These are phyloP conservation scores for Pitta sordida DNA, from an alignment of 2,113 vertebrate genomes.

Conservation along the genomic window DNA sequence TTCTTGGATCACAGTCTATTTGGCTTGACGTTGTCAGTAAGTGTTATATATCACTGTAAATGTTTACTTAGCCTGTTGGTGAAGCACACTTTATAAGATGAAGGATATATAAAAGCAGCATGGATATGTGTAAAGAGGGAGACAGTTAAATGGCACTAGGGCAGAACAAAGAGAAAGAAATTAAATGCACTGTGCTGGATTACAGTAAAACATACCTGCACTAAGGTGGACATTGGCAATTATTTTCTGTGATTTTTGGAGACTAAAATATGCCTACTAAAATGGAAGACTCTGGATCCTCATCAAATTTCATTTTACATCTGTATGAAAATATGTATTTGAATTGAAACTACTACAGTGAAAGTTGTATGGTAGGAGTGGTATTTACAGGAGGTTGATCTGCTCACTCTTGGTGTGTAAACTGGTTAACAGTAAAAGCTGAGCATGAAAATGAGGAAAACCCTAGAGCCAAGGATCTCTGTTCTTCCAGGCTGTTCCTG, in stretches of 20 bases:
- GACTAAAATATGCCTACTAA: background rate
- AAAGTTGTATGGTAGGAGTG: background rate
- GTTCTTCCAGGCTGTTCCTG: background rate
- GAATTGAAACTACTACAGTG: background rate
- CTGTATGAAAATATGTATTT: background rate
- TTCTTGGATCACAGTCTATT: slow-evolving; percentile 59
- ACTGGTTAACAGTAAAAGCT: background rate
- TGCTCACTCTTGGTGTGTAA: background rate
- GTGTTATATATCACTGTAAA: slow-evolving; percentile 56
- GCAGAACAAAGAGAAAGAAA: slow-evolving; percentile 31
- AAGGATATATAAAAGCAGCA: background rate
- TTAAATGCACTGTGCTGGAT: background rate
- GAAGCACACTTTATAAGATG: slow-evolving; percentile 26
- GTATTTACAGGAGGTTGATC: background rate
- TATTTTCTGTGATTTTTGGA: background rate
- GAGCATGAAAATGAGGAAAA: background rate
- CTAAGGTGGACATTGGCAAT: background rate
- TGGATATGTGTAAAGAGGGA: slow-evolving; percentile 3
- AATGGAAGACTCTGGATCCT: background rate
- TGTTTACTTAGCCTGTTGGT: slow-evolving; percentile 55
- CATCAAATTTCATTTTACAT: background rate
- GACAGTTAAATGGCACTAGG: background rate
- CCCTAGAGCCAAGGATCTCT: background rate
- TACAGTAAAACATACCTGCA: background rate
- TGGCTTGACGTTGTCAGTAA: slow-evolving; percentile 70